Evolutionary conservation across 2,888 invertebrate species (phyloP).

Genomic region (Polydesmus complanatus): DNA sequence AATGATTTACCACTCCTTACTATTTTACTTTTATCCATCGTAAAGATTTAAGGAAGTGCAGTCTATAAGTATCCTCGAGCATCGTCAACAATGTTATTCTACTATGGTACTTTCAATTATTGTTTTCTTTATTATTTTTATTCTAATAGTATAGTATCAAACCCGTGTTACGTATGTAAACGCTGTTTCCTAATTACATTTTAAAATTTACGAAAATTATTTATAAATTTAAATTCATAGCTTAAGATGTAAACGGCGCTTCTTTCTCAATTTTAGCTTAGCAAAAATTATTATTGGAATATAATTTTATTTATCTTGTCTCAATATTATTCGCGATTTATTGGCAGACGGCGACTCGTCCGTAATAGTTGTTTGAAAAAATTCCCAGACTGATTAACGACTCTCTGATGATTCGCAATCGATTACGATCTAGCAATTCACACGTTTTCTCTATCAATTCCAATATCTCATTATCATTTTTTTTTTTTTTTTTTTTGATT

Average conservation of each 20-base stretch:
- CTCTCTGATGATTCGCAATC: background rate
- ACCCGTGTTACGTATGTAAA: too few species aligned
- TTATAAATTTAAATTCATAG: too few species aligned
- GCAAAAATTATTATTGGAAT: background rate
- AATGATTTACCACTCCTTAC: background rate
- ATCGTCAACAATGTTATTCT: background rate
- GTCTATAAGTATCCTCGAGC: background rate
- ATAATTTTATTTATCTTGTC: background rate
- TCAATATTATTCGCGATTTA: background rate
- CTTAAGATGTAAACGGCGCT: too few species aligned
- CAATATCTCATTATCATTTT: too few species aligned
- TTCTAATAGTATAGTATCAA: background rate
- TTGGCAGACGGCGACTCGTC: background rate
- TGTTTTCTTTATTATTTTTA: background rate
- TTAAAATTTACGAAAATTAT: too few species aligned
- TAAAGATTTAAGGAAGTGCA: background rate
- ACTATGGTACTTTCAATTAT: background rate
- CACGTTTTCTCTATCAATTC: too few species aligned
- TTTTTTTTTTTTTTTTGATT: too few species aligned
- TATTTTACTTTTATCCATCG: background rate
- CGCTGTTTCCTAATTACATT: too few species aligned
- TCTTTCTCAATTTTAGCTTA: too few species aligned
- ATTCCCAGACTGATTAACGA: background rate
- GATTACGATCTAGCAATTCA: too few species aligned
- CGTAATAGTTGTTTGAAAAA: too few species aligned